Evolutionary conservation across 2,888 invertebrate species (phyloP).

Genomic region (Schizotus pectinicornis): DNA sequence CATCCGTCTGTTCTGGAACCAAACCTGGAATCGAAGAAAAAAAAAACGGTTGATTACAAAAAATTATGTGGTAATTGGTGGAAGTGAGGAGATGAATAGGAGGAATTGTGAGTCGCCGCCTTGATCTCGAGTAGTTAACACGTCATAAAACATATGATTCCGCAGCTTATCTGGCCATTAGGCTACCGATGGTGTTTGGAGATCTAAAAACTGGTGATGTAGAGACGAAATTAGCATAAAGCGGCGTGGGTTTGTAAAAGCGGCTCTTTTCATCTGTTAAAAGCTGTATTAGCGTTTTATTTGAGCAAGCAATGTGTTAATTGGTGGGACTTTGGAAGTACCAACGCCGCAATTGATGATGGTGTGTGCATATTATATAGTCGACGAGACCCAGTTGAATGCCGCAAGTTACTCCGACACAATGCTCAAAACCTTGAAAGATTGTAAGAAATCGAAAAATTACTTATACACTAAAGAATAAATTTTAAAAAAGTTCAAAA

Average conservation of each 20-base stretch:
- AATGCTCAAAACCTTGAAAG: too few species aligned
- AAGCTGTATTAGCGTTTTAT: conserved; percentile 56
- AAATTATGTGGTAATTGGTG: conserved; percentile 17
- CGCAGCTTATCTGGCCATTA: conserved; percentile 56
- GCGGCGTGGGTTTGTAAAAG: conserved; percentile 36
- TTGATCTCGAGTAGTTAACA: conserved; percentile 55
- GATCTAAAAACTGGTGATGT: conserved; percentile 30
- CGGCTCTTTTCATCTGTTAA: conserved; percentile 44
- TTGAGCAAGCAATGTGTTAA: conserved; percentile 53
- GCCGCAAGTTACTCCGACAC: too few species aligned
- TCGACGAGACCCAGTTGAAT: too few species aligned
- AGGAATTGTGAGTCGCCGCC: conserved; percentile 35
- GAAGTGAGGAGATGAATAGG: conserved; percentile 3
- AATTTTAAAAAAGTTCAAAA: too few species aligned
- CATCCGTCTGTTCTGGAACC: conserved; percentile 98
- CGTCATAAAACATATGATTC: conserved; percentile 56
- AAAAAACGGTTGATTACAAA: not conserved
- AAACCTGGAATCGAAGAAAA: conserved; percentile 71
- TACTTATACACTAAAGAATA: too few species aligned
- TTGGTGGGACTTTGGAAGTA: conserved; percentile 37
- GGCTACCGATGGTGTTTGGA: conserved; percentile 41
- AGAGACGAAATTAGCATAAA: conserved; percentile 44
- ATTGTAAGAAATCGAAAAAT: too few species aligned
- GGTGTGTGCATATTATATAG: too few species aligned
- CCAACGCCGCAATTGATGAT: too few species aligned